A percentile compares a stretch with the other conserved stretches of the same genome.
Conservation (phyloP, 1,140 invertebrate species). For the Chrysomallon squamiferum region DNA sequence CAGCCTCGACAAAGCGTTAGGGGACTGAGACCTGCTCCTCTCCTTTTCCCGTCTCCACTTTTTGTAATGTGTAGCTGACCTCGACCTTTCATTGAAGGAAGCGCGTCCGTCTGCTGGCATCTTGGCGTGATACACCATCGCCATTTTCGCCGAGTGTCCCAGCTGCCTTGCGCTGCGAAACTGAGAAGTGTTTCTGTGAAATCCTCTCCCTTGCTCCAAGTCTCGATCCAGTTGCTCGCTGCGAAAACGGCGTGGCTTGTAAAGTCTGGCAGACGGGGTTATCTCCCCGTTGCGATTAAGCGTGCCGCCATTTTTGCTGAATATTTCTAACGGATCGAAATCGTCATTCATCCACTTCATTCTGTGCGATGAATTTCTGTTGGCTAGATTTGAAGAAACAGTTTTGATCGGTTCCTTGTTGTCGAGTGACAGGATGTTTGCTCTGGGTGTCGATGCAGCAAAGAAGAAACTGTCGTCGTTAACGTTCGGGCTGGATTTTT, state of each 20-base stretch:
- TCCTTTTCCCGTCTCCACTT: conserved; percentile 8
- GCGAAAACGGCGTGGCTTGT: no score
- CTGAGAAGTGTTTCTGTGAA: background rate
- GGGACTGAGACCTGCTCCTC: conserved; percentile 30
- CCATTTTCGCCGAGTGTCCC: background rate
- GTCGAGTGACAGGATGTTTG: background rate
- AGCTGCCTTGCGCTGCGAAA: background rate
- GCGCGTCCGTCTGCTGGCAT: background rate
- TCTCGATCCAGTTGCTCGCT: no score
- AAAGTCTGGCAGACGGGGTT: no score
- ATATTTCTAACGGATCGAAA: no score
- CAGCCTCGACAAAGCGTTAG: conserved; percentile 6
- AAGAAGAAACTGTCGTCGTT: conserved; percentile 9
- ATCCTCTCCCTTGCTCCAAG: background rate
- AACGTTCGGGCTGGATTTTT: background rate
- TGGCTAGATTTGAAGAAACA: background rate
- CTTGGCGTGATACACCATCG: conserved; percentile 4
- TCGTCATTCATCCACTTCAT: background rate
- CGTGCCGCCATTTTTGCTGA: no score
- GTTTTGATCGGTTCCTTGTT: background rate
- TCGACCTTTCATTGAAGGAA: background rate
- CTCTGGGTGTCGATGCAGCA: conserved; percentile 15
- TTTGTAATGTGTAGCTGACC: background rate
- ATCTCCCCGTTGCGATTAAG: no score
- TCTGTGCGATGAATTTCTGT: background rate